Percentiles rank a stretch among this genome's conserved stretches.
Conservation (phyloP, 2,113 vertebrate genomes). For the Phyllopteryx taeniolatus region DNA sequence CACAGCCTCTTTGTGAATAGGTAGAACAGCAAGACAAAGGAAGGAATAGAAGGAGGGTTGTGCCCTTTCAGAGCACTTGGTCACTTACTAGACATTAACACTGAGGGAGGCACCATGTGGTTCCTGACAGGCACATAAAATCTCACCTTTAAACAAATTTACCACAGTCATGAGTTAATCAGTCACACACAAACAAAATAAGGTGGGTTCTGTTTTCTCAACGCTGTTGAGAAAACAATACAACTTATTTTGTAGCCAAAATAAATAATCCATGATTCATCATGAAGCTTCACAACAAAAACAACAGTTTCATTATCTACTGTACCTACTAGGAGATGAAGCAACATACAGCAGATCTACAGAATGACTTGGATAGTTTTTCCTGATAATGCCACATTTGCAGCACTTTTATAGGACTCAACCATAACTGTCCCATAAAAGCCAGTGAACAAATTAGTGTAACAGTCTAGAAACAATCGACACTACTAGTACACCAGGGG, state of each 20-base stretch:
- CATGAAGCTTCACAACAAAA: not conserved
- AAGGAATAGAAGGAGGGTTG: not conserved
- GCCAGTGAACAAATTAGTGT: too few species aligned
- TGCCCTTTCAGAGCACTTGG: not conserved
- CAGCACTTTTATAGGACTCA: not conserved
- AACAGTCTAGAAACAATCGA: too few species aligned
- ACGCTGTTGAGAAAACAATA: not conserved
- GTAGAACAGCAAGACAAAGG: not conserved
- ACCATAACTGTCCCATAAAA: too few species aligned
- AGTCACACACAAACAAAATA: not conserved
- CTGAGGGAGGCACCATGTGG: not conserved
- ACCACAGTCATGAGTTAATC: not conserved
- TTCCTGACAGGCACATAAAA: not conserved
- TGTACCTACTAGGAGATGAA: too few species aligned
- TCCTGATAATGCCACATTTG: not conserved
- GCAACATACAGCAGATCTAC: not conserved
- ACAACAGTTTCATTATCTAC: too few species aligned
- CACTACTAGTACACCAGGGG: too few species aligned
- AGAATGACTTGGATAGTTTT: not conserved
- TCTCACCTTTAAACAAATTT: not conserved
- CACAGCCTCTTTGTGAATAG: not conserved
- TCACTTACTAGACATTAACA: not conserved
- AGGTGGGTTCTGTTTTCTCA: not conserved
- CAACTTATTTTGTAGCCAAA: not conserved
- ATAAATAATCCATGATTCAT: not conserved